Evolutionary conservation across 64 coral and sea anemone species (phyloP).

Genomic region (Exaiptasia diaphana): DNA sequence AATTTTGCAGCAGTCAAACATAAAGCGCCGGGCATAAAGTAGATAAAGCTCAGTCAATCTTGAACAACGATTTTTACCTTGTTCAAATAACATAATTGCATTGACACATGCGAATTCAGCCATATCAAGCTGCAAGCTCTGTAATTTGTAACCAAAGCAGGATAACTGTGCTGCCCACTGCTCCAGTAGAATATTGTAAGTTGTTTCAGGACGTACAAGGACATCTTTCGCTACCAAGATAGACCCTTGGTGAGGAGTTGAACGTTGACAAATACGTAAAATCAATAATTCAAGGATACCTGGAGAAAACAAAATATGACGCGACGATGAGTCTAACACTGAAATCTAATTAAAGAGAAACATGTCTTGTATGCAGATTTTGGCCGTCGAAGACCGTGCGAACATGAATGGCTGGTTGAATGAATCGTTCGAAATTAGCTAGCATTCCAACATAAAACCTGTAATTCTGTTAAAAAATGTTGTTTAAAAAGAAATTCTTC

Average conservation of each 20-base stretch:
- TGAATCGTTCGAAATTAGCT: no score
- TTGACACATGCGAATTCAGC: conserved; percentile 97
- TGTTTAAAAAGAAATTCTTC: no score
- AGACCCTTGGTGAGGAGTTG: conserved; percentile 88
- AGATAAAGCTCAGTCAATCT: no score
- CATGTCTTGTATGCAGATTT: neutral
- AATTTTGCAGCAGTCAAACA: neutral
- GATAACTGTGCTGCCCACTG: conserved; percentile 81
- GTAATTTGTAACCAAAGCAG: conserved; percentile 86
- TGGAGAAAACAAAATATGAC: neutral
- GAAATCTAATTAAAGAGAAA: neutral
- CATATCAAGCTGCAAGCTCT: conserved; percentile 97
- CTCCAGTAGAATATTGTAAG: conserved; percentile 76
- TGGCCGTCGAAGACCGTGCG: neutral
- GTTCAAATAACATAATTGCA: conserved; percentile 95
- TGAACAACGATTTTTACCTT: no score
- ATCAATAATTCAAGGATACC: conserved; percentile 84
- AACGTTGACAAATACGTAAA: conserved; percentile 93
- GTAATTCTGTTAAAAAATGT: no score
- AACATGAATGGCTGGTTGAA: no score
- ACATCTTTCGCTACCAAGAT: conserved; percentile 93
- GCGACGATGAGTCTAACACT: neutral
- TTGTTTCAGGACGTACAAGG: conserved; percentile 72
- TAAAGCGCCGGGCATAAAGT: no score
- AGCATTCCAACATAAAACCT: no score